Base-by-base conservation (phyloP, 2,797 vertebrate species). In the Spatula clypeata region DNA sequence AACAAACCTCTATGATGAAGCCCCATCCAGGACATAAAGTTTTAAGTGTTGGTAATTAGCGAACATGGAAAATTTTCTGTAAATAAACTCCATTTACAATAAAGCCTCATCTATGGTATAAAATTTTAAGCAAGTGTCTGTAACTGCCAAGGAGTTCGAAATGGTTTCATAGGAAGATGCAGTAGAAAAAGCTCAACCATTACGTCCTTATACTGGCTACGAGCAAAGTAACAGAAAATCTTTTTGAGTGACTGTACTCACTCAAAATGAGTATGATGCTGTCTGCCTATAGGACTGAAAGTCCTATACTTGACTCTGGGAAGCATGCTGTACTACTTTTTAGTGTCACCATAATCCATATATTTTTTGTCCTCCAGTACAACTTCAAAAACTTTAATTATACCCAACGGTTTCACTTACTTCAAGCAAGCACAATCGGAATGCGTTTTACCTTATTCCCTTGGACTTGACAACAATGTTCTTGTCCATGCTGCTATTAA, bases 351-450 rank as follows among this genome's bases (percentile, higher is more conserved):
- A 47, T 55, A 27, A 74, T 18, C 42, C 32, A 53, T 36, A 19
- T 79, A 66, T 80, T 65, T 38, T 38, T 79, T 55, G 34, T 61
- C 66, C 11, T 65, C 19, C 57, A 32, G 7, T 73, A 73, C 13
- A 60, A 24, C 21, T 29, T 66, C 18, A 34, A 19, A 55, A 89
- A 5, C 16, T 67, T 79, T 79, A 73, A 79, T 62, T 55, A 27
- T 66, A 55, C 36, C 65, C 57, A 73, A 2, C 5, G 14, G 32
- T 85, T 71, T 64, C n/a, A 21, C 32, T 92, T 85, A 81, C 60
- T 67, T 82, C 51, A 73, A 89, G 84, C 55, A 84, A 89, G 29
- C n/a, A 29, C 38, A 21, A 69, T 55, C n/a, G 60, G 60, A 75
- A 91, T 21, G n/a, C 53, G 19, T 60, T 94, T 87, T 58, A 36